phyloP scores from a whole-genome alignment of 2,888 invertebrate genomes.

The Acanthosoma haemorrhoidale region DNA sequence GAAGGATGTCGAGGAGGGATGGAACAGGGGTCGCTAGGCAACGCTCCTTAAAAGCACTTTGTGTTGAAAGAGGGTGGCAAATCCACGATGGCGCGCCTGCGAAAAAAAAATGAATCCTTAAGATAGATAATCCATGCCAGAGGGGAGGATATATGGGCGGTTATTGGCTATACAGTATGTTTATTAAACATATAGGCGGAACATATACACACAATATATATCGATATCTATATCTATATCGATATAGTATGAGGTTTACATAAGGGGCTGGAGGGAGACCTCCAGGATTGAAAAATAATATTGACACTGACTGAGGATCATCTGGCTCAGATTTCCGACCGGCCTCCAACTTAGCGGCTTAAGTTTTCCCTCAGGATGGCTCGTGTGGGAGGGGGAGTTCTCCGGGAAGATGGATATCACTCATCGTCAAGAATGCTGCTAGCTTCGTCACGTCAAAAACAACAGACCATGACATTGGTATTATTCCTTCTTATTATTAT shows the following conservation, averaged over 20 bases:
- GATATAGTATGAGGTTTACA: neutral
- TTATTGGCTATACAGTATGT: neutral
- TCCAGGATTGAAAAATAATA: constrained; percentile 31
- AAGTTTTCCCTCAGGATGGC: neutral
- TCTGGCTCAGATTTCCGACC: constrained; percentile 9
- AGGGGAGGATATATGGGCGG: too few relatives aligned
- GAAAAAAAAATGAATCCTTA: neutral
- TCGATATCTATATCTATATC: neutral
- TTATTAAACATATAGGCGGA: constrained; percentile 1
- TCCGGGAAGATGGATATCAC: too few relatives aligned
- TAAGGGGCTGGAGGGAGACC: neutral
- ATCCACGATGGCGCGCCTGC: neutral
- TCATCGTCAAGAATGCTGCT: too few relatives aligned
- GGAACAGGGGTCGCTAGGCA: neutral
- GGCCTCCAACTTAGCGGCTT: neutral
- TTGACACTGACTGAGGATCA: constrained; percentile 19
- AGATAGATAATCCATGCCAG: neutral
- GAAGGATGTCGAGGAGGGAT: too few relatives aligned
- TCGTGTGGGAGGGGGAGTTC: too few relatives aligned
- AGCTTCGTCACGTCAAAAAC: too few relatives aligned
- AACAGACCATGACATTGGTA: too few relatives aligned
- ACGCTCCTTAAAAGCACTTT: constrained; percentile 12
- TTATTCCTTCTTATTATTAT: too few relatives aligned
- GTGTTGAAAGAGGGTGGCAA: neutral
- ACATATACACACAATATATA: neutral